Conservation (phyloP, 2,888 invertebrate genomes). For the Andrena fulva region DNA sequence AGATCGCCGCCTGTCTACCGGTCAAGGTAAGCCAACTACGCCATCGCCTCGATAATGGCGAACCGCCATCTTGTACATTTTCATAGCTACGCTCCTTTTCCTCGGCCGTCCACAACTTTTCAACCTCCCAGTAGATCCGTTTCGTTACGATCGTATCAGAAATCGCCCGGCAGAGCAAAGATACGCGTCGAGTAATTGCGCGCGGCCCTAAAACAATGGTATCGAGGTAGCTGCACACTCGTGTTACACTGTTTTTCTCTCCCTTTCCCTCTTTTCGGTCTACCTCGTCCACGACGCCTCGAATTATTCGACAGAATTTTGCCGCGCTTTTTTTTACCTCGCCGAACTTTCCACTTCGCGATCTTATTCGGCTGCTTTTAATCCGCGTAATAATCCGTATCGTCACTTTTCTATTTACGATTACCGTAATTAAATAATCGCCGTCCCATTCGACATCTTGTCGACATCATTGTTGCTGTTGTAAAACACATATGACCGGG, state of each 20-base stretch:
- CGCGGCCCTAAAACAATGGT: not conserved
- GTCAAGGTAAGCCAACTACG: constrained; percentile 88
- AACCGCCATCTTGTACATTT: constrained; percentile 80
- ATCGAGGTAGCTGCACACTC: not conserved
- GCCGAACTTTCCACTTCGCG: not conserved
- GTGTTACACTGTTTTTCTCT: constrained; percentile 36
- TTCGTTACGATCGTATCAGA: constrained; percentile 20
- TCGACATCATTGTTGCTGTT: constrained; percentile 36
- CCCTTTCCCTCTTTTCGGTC: constrained; percentile 22
- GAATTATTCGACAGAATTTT: constrained; percentile 53
- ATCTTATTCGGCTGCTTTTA: not conserved
- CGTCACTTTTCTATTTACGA: constrained; percentile 2
- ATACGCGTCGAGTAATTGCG: constrained; percentile 22
- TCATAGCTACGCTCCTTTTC: constrained; percentile 46
- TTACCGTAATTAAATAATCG: constrained; percentile 16
- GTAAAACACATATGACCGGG: constrained; percentile 1
- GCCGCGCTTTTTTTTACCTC: constrained; percentile 70
- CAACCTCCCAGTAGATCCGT: constrained; percentile 64
- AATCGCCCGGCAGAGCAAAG: constrained; percentile 41
- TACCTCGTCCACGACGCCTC: constrained; percentile 43
- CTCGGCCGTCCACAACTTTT: constrained; percentile 57
- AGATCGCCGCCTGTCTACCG: constrained; percentile 90
- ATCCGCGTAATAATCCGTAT: not conserved
- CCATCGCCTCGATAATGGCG: constrained; percentile 69
- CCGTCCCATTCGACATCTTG: constrained; percentile 62